These are phyloP conservation scores for Spodoptera frugiperda DNA, from an alignment of 1,140 invertebrate species.

Conservation along the genomic window DNA sequence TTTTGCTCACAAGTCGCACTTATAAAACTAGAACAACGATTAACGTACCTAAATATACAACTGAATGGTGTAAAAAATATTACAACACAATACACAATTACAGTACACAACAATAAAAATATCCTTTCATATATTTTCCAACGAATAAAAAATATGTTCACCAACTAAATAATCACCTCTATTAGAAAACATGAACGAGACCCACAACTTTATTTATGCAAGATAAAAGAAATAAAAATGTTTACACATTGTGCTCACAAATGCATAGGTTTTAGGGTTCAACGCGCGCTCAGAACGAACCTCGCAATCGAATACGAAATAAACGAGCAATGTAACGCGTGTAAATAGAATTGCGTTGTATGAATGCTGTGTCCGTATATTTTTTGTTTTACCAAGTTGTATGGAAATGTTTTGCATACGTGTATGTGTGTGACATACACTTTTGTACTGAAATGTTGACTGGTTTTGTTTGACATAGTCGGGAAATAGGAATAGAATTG, in stretches of 20 bases:
- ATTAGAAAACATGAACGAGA: constrained; percentile 27
- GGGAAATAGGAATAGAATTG: too few species aligned
- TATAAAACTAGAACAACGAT: too few species aligned
- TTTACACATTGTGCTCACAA: constrained; percentile 44
- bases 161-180: constrained; percentile 28
- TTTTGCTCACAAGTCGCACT: too few species aligned
- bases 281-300: constrained; percentile 18
- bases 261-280: constrained; percentile 46
- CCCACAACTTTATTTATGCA: constrained; percentile 25
- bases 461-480: background rate
- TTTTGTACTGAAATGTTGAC: background rate
- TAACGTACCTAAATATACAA: too few species aligned
- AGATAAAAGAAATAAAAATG: constrained; percentile 31
- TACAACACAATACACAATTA: background rate
- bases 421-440: constrained; percentile 1
- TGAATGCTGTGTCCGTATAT: constrained; percentile 12
- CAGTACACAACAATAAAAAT: background rate
- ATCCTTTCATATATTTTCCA: background rate
- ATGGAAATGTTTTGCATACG: constrained; percentile 19
- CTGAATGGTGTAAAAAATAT: too few species aligned
- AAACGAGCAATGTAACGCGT: constrained; percentile 32
- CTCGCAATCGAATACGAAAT: constrained; percentile 37
- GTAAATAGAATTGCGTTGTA: constrained; percentile 39
- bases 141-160: constrained; percentile 11
- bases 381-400: constrained; percentile 20